Conservation (phyloP, 2,888 invertebrate species). For the Euspilapteryx auroguttella region DNA sequence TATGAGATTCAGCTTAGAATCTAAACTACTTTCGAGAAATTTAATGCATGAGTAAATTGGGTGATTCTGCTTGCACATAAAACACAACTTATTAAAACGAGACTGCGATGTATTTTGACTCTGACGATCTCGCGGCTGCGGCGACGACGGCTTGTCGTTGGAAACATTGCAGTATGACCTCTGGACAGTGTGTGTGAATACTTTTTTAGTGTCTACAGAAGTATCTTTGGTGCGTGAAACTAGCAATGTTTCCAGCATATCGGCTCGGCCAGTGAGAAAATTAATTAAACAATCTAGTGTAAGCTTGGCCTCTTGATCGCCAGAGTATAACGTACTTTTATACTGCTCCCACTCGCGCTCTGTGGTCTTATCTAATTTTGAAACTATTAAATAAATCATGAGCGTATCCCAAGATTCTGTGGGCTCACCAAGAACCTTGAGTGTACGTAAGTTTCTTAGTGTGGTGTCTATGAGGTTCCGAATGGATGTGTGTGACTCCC, state of each 20-base stretch:
- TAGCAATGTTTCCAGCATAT: slow-evolving; percentile 6
- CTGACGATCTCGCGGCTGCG: no score
- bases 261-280: slow-evolving; percentile 6
- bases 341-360: slow-evolving; percentile 1
- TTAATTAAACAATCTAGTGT: slow-evolving; percentile 3
- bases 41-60: no score
- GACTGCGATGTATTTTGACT: no score
- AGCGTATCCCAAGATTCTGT: slow-evolving; percentile 2
- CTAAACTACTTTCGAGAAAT: no score
- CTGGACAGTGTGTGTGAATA: no score
- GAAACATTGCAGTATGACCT: background rate
- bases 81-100: no score
- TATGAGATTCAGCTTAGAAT: no score
- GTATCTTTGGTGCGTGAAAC: no score
- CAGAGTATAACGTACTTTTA: slow-evolving; percentile 1
- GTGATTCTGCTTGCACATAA: no score
- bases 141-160: no score
- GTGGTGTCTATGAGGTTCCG: slow-evolving; percentile 1
- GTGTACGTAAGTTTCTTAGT: slow-evolving; percentile 1
- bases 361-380: slow-evolving; percentile 2
- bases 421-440: slow-evolving; percentile 1
- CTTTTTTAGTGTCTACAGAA: no score
- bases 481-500: slow-evolving; percentile 6
- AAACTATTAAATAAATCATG: slow-evolving; percentile 1
- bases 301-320: slow-evolving; percentile 1